Base-by-base conservation (phyloP, 2,888 invertebrate genomes). In the Sipha maydis region DNA sequence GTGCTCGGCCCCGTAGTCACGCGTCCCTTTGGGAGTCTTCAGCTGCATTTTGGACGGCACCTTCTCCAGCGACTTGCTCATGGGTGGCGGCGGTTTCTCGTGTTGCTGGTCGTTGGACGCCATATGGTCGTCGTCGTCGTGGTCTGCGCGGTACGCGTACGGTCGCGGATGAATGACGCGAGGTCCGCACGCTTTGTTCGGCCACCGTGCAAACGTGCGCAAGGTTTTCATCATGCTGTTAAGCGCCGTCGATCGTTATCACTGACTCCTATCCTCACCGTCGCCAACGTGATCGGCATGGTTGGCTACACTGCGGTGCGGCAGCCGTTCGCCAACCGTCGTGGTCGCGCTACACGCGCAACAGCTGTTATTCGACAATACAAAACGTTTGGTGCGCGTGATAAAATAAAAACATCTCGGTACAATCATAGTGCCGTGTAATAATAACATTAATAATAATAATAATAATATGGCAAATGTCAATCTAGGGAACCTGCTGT, bases 1-100 rank as follows among this genome's bases (percentile, higher is more conserved):
- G 92, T 99, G 98, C 91, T 96, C 95, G 0, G 99, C 98, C 89
- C 94, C 95, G 93, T 97, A 99, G 92, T 99, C 99, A 89, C 98
- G 93, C 0, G 99, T 99, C 8, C 99, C 97, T 92, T 98, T 98
- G 0, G 98, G 95, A 0, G 97, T 97, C 93, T 98, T 98, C 85
- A 98, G 95, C 0, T 85, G 85, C 2, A 85, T 31, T 19, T 85
- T 78, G 31, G 67, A 1, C 73, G 73, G 19, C 31, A 48, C 9
- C 41, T 84, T 76, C 1, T 76, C 75, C 8, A n/a, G 19, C 73
- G 34, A 8, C 73, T 34, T 21, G 2, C 11, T 17, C 34, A 38
- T 34, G 21, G 75, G 75, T 38, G 21, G 19, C 34, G 75, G 34
- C 4, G 67, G 67, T 14, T 83, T 56, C 17, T 75, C 83, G 21